Percentiles rank a stretch among this genome's conserved stretches.
Conservation (phyloP, 2,888 invertebrate genomes). For the Stomorhina lunata region DNA sequence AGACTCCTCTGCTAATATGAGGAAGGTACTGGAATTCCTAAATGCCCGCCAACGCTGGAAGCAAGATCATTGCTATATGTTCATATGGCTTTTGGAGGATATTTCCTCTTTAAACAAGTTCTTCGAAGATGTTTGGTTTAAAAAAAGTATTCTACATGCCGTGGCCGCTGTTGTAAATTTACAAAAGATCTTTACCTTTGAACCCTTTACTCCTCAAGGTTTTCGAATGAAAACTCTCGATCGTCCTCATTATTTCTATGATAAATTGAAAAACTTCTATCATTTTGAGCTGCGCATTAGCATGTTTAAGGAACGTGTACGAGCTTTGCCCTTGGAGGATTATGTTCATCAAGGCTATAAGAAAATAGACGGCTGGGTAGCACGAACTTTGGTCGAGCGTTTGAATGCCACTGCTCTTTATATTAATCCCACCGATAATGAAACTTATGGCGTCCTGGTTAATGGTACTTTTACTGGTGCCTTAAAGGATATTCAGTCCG, state of each 20-base stretch:
- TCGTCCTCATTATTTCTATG: slow-evolving; percentile 63
- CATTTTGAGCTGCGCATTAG: slow-evolving; percentile 71
- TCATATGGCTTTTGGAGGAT: slow-evolving; percentile 70
- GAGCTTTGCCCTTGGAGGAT: slow-evolving; percentile 69
- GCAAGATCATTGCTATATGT: slow-evolving; percentile 73
- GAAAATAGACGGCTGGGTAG: slow-evolving; percentile 70
- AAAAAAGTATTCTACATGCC: slow-evolving; percentile 71
- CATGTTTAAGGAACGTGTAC: slow-evolving; percentile 72
- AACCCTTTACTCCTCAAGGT: slow-evolving; percentile 72
- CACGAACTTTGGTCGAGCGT: slow-evolving; percentile 67
- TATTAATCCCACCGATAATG: slow-evolving; percentile 70
- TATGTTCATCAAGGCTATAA: slow-evolving; percentile 64
- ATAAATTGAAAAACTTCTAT: slow-evolving; percentile 72
- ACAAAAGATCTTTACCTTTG: slow-evolving; percentile 69
- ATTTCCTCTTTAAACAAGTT: slow-evolving; percentile 64
- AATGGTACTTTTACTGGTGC: slow-evolving; percentile 73
- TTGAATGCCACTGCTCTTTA: slow-evolving; percentile 74
- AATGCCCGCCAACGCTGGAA: slow-evolving; percentile 71
- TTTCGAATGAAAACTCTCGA: slow-evolving; percentile 61
- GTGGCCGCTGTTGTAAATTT: slow-evolving; percentile 67
- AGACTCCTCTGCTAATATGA: slow-evolving; percentile 55
- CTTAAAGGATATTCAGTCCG: slow-evolving; percentile 69
- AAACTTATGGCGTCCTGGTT: slow-evolving; percentile 71
- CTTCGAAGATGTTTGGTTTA: slow-evolving; percentile 71
- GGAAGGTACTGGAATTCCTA: slow-evolving; percentile 67